Evolutionary conservation across 2,888 invertebrate genomes (phyloP), one percentile per base, ranked within the genome.

Genomic region (Abrostola tripartita): DNA sequence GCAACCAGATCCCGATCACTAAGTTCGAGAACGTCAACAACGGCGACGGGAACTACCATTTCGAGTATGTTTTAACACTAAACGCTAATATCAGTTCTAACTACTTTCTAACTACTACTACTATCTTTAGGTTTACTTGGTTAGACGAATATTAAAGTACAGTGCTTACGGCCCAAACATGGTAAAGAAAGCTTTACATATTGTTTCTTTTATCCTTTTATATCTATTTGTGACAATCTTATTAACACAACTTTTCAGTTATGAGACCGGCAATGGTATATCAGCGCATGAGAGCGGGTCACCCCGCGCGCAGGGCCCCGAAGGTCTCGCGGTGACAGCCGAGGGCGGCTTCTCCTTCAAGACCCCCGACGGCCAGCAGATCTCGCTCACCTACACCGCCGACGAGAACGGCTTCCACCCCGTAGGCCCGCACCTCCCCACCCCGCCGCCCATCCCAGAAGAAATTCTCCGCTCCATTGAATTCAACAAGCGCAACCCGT

Each of bases 331-430:
- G 0, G 94, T 95, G 59, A 95, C 96, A 5, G 96, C 96, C 0
- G 96, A 96, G 78, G 96, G 96, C 5, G 95, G 95, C 56, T 96
- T 95, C 91, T 95, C 96, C 14, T 97, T 96, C 90, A 95, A 95
- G 44, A 95, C 96, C 1, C 96, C 96, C 0, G 96, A 96, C 73
- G 96, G 96, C 62, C 95, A 95, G 79, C 93, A 95, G 81, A 96
- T 96, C 81, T 93, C 95, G 14, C 89, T 97, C 65, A 95, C 95
- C 6, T 97, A 97, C 91, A 95, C 96, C 52, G 96, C 97, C 12
- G 97, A 97, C 82, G 97, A 97, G 86, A 96, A 96, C 81, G 97
- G 97, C 68, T 96, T 96, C 93, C 96, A 96, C 81, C 96, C 96
- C 37, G 95, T 93, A 57, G 96, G 96, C 8, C 92, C 95, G 2